Percentiles rank a stretch among this genome's conserved stretches.
Conservation (phyloP, 2,888 invertebrate genomes). For the Eupithecia centaureata region DNA sequence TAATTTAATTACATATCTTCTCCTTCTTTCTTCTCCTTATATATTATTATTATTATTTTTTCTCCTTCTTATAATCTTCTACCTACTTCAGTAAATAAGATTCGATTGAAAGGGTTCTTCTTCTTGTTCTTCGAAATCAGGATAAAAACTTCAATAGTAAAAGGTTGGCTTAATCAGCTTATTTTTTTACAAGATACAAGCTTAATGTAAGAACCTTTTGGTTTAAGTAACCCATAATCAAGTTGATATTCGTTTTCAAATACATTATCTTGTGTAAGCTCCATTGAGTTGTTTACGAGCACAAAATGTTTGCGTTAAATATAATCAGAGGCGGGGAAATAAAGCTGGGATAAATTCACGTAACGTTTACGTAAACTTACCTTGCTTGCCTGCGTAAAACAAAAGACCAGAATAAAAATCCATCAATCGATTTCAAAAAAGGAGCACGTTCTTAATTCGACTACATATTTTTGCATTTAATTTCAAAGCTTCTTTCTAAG, state of each 20-base stretch:
- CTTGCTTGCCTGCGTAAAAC: slow-evolving; percentile 5
- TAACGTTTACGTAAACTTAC: slow-evolving; percentile 6
- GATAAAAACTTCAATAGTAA: not conserved
- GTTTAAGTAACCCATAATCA: not conserved
- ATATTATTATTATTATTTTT: too few species aligned
- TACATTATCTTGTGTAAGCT: slow-evolving; percentile 17
- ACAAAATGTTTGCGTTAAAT: slow-evolving; percentile 27
- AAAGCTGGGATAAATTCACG: slow-evolving; percentile 21
- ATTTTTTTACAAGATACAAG: not conserved
- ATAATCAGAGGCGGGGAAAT: slow-evolving; percentile 24
- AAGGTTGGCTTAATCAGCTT: not conserved
- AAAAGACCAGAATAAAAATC: not conserved
- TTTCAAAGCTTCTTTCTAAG: too few species aligned
- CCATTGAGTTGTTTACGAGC: slow-evolving; percentile 27
- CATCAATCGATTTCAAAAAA: too few species aligned
- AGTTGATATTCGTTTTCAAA: slow-evolving; percentile 8
- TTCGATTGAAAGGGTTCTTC: not conserved
- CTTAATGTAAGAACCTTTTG: not conserved
- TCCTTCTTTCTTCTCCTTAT: too few species aligned
- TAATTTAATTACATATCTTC: too few species aligned
- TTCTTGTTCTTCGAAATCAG: not conserved
- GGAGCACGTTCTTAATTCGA: too few species aligned
- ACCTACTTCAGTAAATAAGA: not conserved
- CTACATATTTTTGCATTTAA: too few species aligned
- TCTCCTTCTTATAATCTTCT: too few species aligned